Conservation (phyloP, 2,888 invertebrate species). For the Prenolepis imparis region DNA sequence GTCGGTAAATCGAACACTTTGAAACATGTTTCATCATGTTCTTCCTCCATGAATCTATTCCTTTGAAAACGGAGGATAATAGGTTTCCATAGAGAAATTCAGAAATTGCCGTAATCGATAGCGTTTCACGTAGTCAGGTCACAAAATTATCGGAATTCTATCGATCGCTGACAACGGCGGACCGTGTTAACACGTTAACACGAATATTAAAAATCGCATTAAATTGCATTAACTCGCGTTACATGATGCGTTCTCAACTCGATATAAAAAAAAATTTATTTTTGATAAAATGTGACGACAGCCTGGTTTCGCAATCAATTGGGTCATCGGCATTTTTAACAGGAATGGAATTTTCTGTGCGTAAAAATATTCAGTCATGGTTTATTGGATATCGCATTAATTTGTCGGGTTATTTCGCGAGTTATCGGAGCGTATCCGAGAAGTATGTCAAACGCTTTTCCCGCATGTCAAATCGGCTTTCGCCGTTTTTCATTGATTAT, state of each 20-base stretch:
- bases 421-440: constrained; percentile 37
- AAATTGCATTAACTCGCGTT: neutral
- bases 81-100: neutral
- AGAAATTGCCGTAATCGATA: neutral
- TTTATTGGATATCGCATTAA: constrained; percentile 36
- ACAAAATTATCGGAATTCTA: neutral
- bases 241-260: neutral
- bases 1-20: neutral
- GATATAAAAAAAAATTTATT: too few species aligned
- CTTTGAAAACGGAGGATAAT: neutral
- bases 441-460: constrained; percentile 20
- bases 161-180: neutral
- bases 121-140: neutral
- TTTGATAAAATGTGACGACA: neutral
- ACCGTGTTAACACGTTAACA: neutral
- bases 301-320: neutral
- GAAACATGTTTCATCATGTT: neutral
- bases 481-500: constrained; percentile 12
- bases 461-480: constrained; percentile 22
- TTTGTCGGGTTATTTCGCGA: constrained; percentile 33
- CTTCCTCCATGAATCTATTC: neutral
- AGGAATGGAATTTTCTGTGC: constrained; percentile 29
- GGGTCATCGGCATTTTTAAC: constrained; percentile 22
- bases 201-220: neutral
- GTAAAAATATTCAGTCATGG: constrained; percentile 4